phyloP scores from a whole-genome alignment of 2,888 invertebrate genomes.

The Chironomus tentans region DNA sequence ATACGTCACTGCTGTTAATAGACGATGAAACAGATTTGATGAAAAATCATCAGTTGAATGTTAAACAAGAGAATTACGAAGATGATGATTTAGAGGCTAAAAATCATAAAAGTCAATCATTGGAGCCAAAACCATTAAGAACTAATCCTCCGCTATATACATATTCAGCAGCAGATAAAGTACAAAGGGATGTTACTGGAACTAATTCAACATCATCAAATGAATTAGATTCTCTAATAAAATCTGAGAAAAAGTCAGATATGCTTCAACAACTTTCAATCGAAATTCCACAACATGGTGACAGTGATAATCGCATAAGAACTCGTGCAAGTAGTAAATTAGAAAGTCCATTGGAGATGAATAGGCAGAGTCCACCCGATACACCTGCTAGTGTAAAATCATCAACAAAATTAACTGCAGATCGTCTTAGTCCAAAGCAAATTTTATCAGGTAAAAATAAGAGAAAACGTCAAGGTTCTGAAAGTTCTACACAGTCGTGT shows the following conservation, averaged over 20 bases:
- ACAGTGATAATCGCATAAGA: conserved; percentile 44
- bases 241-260: conserved; percentile 33
- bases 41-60: neutral
- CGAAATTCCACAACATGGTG: conserved; percentile 61
- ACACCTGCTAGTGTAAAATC: conserved; percentile 37
- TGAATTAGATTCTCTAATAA: neutral
- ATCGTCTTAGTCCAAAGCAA: conserved; percentile 38
- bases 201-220: conserved; percentile 15
- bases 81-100: conserved; percentile 22
- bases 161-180: conserved; percentile 64
- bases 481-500: conserved; percentile 58
- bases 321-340: conserved; percentile 61
- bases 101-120: neutral
- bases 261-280: conserved; percentile 71
- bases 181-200: conserved; percentile 36
- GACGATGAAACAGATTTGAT: conserved; percentile 32
- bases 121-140: conserved; percentile 54
- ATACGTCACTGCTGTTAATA: conserved; percentile 24
- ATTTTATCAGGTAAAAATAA: conserved; percentile 43
- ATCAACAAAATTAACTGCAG: conserved; percentile 27
- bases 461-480: conserved; percentile 70
- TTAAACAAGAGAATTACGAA: conserved; percentile 27
- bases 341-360: conserved; percentile 53
- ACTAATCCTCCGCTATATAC: conserved; percentile 67
- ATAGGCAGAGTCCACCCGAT: conserved; percentile 45